These are phyloP conservation scores for Argentina silus DNA, from an alignment of 2,797 vertebrate species.

Conservation along the genomic window DNA sequence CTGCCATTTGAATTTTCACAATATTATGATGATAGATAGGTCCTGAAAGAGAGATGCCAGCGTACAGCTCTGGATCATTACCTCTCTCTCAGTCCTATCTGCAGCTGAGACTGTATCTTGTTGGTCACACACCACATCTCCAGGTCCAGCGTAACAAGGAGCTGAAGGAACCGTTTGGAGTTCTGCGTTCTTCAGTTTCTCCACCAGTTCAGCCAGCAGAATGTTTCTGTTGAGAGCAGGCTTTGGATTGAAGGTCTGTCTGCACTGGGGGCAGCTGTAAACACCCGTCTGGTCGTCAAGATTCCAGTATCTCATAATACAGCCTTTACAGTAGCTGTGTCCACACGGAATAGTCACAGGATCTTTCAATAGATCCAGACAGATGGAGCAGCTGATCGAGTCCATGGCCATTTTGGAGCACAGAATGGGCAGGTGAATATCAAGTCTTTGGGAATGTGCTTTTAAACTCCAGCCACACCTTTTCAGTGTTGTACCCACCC, in stretches of 20 bases:
- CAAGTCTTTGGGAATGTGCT: no score
- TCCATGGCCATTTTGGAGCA: neutral
- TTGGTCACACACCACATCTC: neutral
- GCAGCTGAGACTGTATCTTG: neutral
- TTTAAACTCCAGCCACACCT: no score
- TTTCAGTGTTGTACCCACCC: no score
- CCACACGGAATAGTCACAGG: conserved; percentile 31
- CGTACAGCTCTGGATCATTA: neutral
- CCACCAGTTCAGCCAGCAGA: no score
- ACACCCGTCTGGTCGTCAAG: neutral
- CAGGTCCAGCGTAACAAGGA: neutral
- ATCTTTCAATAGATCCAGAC: conserved; percentile 34
- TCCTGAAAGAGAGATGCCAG: no score
- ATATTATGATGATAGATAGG: no score
- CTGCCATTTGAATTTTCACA: no score
- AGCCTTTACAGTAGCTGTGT: no score
- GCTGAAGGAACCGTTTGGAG: neutral
- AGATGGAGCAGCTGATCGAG: conserved; percentile 31
- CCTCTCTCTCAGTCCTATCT: neutral
- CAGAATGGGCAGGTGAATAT: neutral
- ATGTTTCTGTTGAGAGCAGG: no score
- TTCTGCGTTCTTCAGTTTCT: conserved; percentile 12
- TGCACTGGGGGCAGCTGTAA: conserved; percentile 37
- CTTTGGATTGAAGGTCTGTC: no score
- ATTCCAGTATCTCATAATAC: conserved; percentile 24